Conservation (phyloP, 2,797 vertebrate species). For the Centropyge bicolor region DNA sequence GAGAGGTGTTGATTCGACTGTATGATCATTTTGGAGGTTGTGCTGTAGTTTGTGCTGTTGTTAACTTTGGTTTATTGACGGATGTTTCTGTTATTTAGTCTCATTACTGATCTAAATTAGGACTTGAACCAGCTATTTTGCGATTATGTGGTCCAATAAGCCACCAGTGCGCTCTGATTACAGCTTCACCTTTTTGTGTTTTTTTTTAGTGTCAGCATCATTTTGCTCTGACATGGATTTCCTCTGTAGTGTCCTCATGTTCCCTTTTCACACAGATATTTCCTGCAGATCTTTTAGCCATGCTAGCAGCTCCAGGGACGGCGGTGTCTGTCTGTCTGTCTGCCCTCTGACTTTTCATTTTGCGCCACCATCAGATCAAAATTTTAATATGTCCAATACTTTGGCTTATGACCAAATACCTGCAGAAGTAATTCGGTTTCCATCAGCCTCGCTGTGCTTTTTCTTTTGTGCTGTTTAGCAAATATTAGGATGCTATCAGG, state of each 20-base stretch:
- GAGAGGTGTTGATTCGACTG: no score
- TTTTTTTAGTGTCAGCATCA: not conserved
- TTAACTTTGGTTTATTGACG: no score
- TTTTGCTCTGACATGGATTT: conserved; percentile 4
- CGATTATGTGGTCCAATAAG: not conserved
- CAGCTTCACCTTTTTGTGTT: not conserved
- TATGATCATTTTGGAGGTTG: not conserved
- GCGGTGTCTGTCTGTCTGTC: not conserved
- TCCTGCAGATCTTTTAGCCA: conserved; percentile 1
- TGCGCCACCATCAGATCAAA: not conserved
- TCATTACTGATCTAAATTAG: not conserved
- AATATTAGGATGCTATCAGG: not conserved
- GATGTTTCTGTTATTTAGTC: not conserved
- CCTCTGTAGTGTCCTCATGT: conserved; percentile 20
- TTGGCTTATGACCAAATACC: no score
- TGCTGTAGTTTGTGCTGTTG: not conserved
- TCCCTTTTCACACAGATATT: conserved; percentile 1
- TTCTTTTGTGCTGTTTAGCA: not conserved
- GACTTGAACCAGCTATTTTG: no score
- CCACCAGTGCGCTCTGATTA: no score
- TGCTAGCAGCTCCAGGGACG: no score
- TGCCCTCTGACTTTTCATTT: not conserved
- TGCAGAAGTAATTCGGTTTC: not conserved
- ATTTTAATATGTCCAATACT: not conserved
- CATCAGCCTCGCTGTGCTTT: not conserved